Evolutionary conservation across 37 sponge, comb jelly and placozoan species (phyloP).

Genomic region (Corticium candelabrum): DNA sequence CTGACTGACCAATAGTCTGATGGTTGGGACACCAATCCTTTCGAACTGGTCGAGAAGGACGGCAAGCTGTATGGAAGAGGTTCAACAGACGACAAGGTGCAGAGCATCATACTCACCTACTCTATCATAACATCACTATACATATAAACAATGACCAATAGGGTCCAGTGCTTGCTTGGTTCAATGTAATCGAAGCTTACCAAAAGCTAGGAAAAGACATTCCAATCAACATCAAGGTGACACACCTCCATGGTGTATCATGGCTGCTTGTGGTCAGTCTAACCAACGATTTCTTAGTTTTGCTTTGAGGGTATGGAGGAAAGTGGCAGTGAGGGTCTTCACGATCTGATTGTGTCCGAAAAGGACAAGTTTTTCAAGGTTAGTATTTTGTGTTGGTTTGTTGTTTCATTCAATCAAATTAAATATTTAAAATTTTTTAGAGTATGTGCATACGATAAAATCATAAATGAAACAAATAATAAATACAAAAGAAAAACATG

Average conservation of each 20-base stretch:
- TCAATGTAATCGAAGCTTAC: background rate
- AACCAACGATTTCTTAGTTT: conserved; percentile 13
- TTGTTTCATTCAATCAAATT: background rate
- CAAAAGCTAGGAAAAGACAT: background rate
- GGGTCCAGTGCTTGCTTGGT: conserved; percentile 10
- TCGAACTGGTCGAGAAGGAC: conserved; percentile 14
- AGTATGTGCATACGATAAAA: background rate
- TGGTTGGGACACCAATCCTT: conserved; percentile 35
- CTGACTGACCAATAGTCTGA: background rate
- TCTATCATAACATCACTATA: background rate
- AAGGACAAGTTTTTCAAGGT: conserved; percentile 25
- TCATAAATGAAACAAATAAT: background rate
- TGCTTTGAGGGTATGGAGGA: conserved; percentile 41
- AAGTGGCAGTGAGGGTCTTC: conserved; percentile 27
- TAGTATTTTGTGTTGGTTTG: background rate
- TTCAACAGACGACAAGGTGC: conserved; percentile 24
- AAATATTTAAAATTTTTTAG: background rate
- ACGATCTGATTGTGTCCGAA: conserved; percentile 19
- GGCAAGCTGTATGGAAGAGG: conserved; percentile 32
- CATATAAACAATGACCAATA: background rate
- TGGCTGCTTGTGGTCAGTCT: too few relatives aligned
- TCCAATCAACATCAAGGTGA: background rate
- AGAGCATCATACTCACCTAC: too few relatives aligned
- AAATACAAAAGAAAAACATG: too few relatives aligned
- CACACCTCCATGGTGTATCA: too few relatives aligned